Evolutionary conservation across 2,797 vertebrate genomes (phyloP).

Genomic region (Chaunax sp.): DNA sequence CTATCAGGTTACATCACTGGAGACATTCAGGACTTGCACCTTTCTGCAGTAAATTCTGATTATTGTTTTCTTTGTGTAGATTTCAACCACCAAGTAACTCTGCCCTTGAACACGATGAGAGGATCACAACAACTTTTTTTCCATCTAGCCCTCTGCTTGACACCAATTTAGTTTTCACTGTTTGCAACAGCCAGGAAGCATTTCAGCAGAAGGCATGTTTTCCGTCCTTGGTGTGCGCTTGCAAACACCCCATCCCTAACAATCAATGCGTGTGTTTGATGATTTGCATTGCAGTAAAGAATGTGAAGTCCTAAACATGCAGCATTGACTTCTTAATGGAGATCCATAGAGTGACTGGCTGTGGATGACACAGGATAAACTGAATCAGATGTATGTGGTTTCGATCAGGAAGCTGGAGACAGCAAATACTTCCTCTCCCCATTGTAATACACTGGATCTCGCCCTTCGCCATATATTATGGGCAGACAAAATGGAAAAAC

Average conservation of each 20-base stretch:
- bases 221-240: conserved; percentile 55
- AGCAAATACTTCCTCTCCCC: conserved; percentile 66
- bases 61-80: background rate
- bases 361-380: conserved; percentile 60
- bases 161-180: conserved; percentile 2
- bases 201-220: conserved; percentile 4
- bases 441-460: conserved; percentile 49
- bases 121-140: conserved; percentile 1
- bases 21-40: background rate
- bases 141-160: background rate
- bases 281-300: conserved; percentile 35
- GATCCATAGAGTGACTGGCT: conserved; percentile 62
- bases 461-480: conserved; percentile 53
- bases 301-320: conserved; percentile 35
- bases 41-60: background rate
- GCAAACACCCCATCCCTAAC: conserved; percentile 47
- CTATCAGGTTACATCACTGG: conserved; percentile 9
- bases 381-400: conserved; percentile 70
- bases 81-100: conserved; percentile 4
- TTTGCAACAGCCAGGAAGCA: conserved; percentile 11
- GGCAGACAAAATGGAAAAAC: conserved; percentile 51
- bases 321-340: conserved; percentile 16
- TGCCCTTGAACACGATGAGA: background rate
- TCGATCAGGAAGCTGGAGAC: conserved; percentile 61
- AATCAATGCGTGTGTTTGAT: conserved; percentile 43